Base-by-base conservation (phyloP, 2,113 vertebrate genomes). In the Heterocephalus glaber region DNA sequence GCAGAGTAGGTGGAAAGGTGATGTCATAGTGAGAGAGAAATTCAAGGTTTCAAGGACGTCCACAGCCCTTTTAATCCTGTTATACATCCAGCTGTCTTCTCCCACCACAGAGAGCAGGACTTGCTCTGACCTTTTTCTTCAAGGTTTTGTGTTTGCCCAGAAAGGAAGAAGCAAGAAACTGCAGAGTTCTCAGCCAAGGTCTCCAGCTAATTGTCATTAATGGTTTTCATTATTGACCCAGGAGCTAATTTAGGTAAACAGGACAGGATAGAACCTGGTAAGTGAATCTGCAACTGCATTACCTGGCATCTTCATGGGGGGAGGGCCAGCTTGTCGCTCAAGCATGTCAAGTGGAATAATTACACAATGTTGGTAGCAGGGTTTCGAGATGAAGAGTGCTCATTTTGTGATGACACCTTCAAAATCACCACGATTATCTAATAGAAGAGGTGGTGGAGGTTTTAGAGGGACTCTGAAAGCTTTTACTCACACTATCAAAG, bases 171-270 rank as follows among this genome's bases (percentile, higher is more conserved):
- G 66, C 5, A 26, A 91, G 89, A 85, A 61, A 10, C 11, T 65
- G 19, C 66, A 35, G 7, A 56, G 22, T 92, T 95, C 72, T 89
- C 49, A 52, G 4, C 66, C 26, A 54, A 56, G 70, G 89, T 61
- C 89, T 77, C 83, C 54, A 41, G 86, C 56, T 90, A 79, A 95
- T 80, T 79, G 35, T 77, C 76, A 1, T 72, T 83, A 30, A 93
- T 89, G 83, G 93, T 49, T 95, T 94, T 65, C 26, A 1, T 68
- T 72, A 80, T 38, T 93, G 94, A 93, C 89, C 60, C 24, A 10
- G 35, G 65, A 70, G 82, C 95, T 94, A 61, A 82, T 79, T 49
- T 68, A 56, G 72, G 93, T 41, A 86, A 41, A 7, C 7, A 61
- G 76, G 47, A 72, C 66, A 38, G 82, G 61, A 66, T 5, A 72